phyloP scores from a whole-genome alignment of 2,888 invertebrate genomes.

The Clusia tigrina region DNA sequence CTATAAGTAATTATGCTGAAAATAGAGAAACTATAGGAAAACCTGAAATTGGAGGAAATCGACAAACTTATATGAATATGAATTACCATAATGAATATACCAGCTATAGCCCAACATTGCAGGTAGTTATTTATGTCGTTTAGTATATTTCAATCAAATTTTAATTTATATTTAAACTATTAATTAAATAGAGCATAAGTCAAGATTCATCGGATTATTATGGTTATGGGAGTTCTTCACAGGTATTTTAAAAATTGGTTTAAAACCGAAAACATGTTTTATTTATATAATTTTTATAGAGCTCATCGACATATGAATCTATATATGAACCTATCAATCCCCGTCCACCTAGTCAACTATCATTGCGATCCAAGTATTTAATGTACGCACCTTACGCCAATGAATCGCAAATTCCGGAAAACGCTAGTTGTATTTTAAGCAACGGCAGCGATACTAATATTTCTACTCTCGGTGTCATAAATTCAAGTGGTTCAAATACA shows the following conservation, averaged over 20 bases:
- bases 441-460: slow-evolving; percentile 29
- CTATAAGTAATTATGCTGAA: background rate
- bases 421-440: slow-evolving; percentile 26
- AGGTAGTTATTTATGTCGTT: no score
- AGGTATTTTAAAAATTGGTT: no score
- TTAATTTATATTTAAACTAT: no score
- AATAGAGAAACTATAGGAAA: no score
- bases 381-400: slow-evolving; percentile 73
- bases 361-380: slow-evolving; percentile 73
- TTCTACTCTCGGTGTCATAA: slow-evolving; percentile 22
- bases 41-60: background rate
- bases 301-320: slow-evolving; percentile 83
- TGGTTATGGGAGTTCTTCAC: no score
- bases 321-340: slow-evolving; percentile 92
- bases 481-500: slow-evolving; percentile 39
- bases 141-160: no score
- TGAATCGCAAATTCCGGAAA: slow-evolving; percentile 53
- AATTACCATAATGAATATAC: slow-evolving; percentile 38
- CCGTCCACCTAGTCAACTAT: slow-evolving; percentile 76
- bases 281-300: slow-evolving; percentile 58
- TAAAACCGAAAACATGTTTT: no score
- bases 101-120: slow-evolving; percentile 63
- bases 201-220: no score
- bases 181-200: no score
- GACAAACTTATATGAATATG: slow-evolving; percentile 43